phyloP scores from a whole-genome alignment of 2,888 invertebrate genomes.

The Acleris holmiana region DNA sequence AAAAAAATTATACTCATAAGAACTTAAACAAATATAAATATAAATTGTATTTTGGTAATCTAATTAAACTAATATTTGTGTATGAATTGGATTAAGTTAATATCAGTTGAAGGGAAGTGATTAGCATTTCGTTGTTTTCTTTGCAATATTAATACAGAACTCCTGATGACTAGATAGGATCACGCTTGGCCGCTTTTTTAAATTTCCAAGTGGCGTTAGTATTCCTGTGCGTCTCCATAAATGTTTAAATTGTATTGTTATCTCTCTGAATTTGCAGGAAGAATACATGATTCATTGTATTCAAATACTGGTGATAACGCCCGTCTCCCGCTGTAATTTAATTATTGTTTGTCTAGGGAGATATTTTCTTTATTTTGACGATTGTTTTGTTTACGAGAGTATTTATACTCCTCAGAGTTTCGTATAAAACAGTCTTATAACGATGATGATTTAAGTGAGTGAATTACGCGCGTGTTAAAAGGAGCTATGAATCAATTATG shows the following conservation, averaged over 20 bases:
- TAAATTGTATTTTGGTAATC: too few relatives aligned
- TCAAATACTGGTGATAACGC: slow-evolving; percentile 26
- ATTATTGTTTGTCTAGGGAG: neutral
- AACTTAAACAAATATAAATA: too few relatives aligned
- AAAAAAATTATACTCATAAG: too few relatives aligned
- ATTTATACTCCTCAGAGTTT: too few relatives aligned
- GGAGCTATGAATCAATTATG: too few relatives aligned
- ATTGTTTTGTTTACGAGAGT: too few relatives aligned
- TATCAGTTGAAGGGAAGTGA: too few relatives aligned
- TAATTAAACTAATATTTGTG: too few relatives aligned
- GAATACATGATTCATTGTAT: slow-evolving; percentile 22
- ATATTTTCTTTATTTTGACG: neutral
- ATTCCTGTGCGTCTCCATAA: slow-evolving; percentile 34
- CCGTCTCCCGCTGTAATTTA: slow-evolving; percentile 4
- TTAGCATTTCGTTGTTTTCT: neutral
- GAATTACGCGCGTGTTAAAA: too few relatives aligned
- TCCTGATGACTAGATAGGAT: neutral
- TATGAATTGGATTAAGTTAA: too few relatives aligned
- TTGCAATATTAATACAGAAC: neutral
- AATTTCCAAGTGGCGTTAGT: slow-evolving; percentile 34
- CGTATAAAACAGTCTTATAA: too few relatives aligned
- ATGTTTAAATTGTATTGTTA: slow-evolving; percentile 38
- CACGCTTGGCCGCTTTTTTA: slow-evolving; percentile 17
- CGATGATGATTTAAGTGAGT: too few relatives aligned
- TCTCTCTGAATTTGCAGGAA: slow-evolving; percentile 20